Evolutionary conservation across 2,797 vertebrate genomes (phyloP).

Genomic region (Otus scops): DNA sequence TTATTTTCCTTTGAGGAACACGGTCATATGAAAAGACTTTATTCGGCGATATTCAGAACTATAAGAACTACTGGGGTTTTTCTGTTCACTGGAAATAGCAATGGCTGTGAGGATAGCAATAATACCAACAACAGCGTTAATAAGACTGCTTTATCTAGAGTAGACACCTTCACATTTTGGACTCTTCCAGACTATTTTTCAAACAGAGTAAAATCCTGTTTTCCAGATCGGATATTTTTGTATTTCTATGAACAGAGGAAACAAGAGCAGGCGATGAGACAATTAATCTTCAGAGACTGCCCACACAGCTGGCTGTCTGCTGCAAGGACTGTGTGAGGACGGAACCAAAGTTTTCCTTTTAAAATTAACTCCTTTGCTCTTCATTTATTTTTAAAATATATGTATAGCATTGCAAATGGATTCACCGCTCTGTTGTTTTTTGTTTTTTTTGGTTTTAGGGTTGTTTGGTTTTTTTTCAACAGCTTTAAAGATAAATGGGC

Average conservation of each 20-base stretch:
- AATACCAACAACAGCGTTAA: background rate
- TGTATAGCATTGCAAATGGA: background rate
- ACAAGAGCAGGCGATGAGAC: slow-evolving; percentile 44
- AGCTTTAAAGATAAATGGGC: background rate
- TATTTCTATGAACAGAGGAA: slow-evolving; percentile 61
- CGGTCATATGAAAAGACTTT: background rate
- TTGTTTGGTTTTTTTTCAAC: background rate
- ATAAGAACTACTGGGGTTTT: background rate
- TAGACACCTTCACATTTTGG: background rate
- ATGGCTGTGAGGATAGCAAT: background rate
- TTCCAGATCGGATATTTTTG: slow-evolving; percentile 51
- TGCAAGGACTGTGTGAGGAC: slow-evolving; percentile 1
- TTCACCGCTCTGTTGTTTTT: background rate
- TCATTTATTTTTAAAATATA: background rate
- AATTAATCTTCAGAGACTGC: slow-evolving; percentile 62
- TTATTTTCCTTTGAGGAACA: background rate
- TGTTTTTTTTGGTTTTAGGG: background rate
- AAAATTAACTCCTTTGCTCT: background rate
- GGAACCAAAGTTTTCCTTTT: slow-evolving; percentile 49
- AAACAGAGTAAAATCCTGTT: slow-evolving; percentile 18
- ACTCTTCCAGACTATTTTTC: background rate
- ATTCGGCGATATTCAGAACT: background rate
- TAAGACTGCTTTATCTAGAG: background rate
- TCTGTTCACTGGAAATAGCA: background rate
- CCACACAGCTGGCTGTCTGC: slow-evolving; percentile 62